Conservation (phyloP, 1,140 invertebrate genomes). For the Drosophila funebris region DNA sequence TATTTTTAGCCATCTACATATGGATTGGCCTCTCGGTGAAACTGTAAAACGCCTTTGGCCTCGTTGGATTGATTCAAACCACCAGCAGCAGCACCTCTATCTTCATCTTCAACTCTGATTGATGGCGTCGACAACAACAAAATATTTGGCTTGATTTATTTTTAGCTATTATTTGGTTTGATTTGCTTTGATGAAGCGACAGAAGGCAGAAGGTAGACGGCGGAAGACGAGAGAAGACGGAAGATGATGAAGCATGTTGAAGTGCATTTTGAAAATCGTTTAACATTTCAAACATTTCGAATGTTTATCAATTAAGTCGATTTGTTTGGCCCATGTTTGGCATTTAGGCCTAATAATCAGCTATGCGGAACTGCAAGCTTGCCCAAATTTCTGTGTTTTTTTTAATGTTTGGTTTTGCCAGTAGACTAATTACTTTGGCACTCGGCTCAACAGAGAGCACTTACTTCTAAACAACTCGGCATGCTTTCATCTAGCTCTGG, state of each 20-base stretch:
- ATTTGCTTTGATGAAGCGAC: constrained; percentile 62
- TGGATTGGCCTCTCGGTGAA: constrained; percentile 48
- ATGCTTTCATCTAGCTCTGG: constrained; percentile 75
- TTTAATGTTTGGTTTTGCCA: constrained; percentile 34
- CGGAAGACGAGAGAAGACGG: not conserved
- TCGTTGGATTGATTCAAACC: constrained; percentile 9
- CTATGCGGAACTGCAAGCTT: constrained; percentile 75
- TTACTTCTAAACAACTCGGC: constrained; percentile 50
- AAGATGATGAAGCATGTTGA: constrained; percentile 66
- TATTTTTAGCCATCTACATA: constrained; percentile 69
- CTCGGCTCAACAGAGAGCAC: constrained; percentile 52
- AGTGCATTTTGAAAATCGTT: constrained; percentile 72
- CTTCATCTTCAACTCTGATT: constrained; percentile 55
- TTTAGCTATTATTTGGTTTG: constrained; percentile 61
- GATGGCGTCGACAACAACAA: constrained; percentile 69
- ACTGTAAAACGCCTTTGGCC: constrained; percentile 77
- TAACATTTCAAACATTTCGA: constrained; percentile 47
- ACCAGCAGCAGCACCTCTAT: not conserved
- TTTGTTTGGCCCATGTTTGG: constrained; percentile 37
- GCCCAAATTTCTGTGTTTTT: constrained; percentile 53
- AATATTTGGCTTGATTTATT: constrained; percentile 72
- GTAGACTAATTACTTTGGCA: constrained; percentile 80
- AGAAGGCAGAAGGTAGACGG: constrained; percentile 10
- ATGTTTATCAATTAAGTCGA: constrained; percentile 63
- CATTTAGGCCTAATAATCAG: constrained; percentile 72